phyloP scores from a whole-genome alignment of 2,888 invertebrate species.

The Eupeodes luniger region DNA sequence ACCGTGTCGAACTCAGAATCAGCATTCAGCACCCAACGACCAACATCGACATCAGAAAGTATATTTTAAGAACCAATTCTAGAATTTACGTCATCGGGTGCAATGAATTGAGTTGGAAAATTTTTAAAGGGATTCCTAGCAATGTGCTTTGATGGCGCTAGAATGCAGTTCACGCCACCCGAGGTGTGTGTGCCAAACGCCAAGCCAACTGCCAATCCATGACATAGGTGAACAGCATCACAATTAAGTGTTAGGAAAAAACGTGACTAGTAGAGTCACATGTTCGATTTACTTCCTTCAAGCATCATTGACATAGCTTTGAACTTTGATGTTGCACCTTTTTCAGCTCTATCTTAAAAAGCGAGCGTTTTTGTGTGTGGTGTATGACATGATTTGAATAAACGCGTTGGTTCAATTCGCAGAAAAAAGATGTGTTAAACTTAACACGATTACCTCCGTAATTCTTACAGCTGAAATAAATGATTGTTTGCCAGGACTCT shows the following conservation, averaged over 20 bases:
- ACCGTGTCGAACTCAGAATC: no score
- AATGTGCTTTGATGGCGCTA: slow-evolving; percentile 5
- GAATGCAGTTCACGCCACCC: slow-evolving; percentile 23
- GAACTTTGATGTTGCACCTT: slow-evolving; percentile 24
- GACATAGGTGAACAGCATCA: slow-evolving; percentile 27
- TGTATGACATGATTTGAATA: not conserved
- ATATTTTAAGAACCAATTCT: slow-evolving; percentile 30
- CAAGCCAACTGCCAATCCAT: not conserved
- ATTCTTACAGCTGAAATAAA: not conserved
- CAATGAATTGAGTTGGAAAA: not conserved
- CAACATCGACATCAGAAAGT: no score
- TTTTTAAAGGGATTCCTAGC: slow-evolving; percentile 38
- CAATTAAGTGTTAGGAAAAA: not conserved
- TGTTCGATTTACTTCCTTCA: slow-evolving; percentile 25
- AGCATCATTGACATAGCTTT: not conserved
- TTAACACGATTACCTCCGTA: not conserved
- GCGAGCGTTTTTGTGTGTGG: no score
- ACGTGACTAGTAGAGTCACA: slow-evolving; percentile 50
- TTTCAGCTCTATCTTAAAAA: not conserved
- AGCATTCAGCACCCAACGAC: no score
- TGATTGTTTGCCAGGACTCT: not conserved
- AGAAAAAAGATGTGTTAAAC: not conserved
- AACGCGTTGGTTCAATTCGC: not conserved
- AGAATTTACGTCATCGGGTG: slow-evolving; percentile 31
- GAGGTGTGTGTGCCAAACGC: slow-evolving; percentile 1